phyloP scores from a whole-genome alignment of 1,140 invertebrate species.

The Hestina assimilis region DNA sequence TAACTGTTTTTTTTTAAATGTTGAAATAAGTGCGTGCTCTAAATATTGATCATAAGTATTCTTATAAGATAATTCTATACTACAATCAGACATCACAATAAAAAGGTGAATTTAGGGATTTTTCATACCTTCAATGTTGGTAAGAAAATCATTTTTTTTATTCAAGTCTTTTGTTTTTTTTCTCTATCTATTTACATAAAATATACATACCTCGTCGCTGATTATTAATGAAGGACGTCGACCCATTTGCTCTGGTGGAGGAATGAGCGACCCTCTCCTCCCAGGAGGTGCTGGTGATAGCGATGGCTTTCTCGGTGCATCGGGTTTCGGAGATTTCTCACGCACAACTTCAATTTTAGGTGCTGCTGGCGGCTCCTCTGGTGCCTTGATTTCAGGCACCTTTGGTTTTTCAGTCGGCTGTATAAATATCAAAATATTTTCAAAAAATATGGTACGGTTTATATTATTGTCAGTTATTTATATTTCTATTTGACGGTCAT shows the following conservation, averaged over 20 bases:
- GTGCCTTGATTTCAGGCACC: slow-evolving; percentile 87
- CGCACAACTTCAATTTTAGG: slow-evolving; percentile 92
- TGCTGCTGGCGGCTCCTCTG: slow-evolving; percentile 81
- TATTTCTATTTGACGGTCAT: no score
- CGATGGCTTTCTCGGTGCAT: slow-evolving; percentile 84
- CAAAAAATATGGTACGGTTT: neutral
- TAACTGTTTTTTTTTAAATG: neutral
- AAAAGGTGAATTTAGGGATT: slow-evolving; percentile 37
- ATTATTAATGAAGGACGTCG: slow-evolving; percentile 93
- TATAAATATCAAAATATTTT: slow-evolving; percentile 10
- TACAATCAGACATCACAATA: slow-evolving; percentile 54
- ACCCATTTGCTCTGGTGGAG: slow-evolving; percentile 89
- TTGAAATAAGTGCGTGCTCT: slow-evolving; percentile 26
- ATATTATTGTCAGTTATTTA: neutral
- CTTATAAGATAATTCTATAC: slow-evolving; percentile 40
- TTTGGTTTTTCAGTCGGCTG: slow-evolving; percentile 72
- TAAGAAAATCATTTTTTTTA: slow-evolving; percentile 20
- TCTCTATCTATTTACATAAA: slow-evolving; percentile 6
- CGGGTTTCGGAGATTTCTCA: slow-evolving; percentile 85
- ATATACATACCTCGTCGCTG: slow-evolving; percentile 90
- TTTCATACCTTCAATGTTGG: slow-evolving; percentile 56
- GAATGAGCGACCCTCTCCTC: slow-evolving; percentile 90
- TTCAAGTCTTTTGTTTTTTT: slow-evolving; percentile 1
- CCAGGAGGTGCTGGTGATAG: slow-evolving; percentile 83
- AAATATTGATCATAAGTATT: slow-evolving; percentile 19